Conservation (phyloP, 2,113 vertebrate genomes). For the Empidonax traillii region DNA sequence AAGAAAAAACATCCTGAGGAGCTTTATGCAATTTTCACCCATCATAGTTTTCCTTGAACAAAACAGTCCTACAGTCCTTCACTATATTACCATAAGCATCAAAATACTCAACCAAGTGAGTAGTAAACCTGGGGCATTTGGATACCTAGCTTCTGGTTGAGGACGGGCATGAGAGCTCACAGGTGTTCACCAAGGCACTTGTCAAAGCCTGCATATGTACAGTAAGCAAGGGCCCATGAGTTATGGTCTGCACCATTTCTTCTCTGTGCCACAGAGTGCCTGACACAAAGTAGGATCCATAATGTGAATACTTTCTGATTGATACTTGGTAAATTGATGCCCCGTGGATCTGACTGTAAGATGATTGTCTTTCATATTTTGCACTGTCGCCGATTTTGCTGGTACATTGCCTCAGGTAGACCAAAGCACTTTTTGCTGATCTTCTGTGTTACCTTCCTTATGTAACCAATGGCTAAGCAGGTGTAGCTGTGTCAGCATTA, state of each 20-base stretch:
- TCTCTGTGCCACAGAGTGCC: not conserved
- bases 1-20: not conserved
- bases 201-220: not conserved
- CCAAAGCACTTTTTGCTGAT: not conserved
- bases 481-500: not conserved
- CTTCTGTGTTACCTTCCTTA: not conserved
- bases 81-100: not conserved
- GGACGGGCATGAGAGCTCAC: not conserved
- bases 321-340: not conserved
- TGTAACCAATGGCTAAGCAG: not conserved
- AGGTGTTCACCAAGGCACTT: not conserved
- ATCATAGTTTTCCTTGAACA: not conserved
- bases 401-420: rapidly evolving
- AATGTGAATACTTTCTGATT: rapidly evolving
- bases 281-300: not conserved
- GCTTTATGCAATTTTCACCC: not conserved
- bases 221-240: not conserved
- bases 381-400: not conserved
- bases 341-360: not conserved
- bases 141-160: not conserved
- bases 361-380: not conserved
- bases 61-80: not conserved
- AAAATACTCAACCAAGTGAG: not conserved
- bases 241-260: not conserved
- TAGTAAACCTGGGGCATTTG: not conserved